Percentiles rank a stretch among this genome's conserved stretches.
Evolutionary conservation across 1,140 invertebrate genomes (phyloP).

Genomic region (Ericerus pela): DNA sequence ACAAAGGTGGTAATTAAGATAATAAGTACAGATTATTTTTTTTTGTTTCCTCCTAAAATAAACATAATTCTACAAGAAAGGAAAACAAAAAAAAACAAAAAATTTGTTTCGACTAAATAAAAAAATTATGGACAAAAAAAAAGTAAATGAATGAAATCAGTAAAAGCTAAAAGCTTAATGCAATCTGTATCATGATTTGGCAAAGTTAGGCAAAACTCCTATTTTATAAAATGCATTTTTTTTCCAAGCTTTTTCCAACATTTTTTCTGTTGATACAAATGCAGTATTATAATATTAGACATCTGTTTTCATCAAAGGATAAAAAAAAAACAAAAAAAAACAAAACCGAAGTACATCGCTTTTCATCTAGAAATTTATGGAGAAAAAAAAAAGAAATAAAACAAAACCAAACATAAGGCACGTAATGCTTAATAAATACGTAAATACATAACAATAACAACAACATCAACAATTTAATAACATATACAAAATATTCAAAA

Average conservation of each 20-base stretch:
- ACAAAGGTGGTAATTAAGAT: constrained; percentile 8
- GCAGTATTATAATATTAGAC: too few species aligned
- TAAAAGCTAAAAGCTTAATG: constrained; percentile 10
- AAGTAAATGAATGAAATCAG: constrained; percentile 5
- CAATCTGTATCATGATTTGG: background rate
- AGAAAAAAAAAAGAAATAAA: background rate
- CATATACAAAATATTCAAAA: constrained; percentile 10
- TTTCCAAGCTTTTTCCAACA: too few species aligned
- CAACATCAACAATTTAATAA: constrained; percentile 11
- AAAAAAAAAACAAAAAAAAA: constrained; percentile 1
- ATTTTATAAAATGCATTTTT: too few species aligned
- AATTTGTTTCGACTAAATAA: too few species aligned
- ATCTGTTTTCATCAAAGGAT: background rate
- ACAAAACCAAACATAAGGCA: constrained; percentile 12
- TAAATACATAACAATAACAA: constrained; percentile 12
- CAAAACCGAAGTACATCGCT: too few species aligned
- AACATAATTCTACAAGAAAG: constrained; percentile 3
- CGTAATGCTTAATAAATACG: constrained; percentile 10
- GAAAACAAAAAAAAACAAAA: background rate
- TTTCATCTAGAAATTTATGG: too few species aligned
- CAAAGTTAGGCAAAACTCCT: constrained; percentile 1
- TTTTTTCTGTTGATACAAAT: too few species aligned
- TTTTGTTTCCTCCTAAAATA: background rate
- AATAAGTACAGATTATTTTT: constrained; percentile 9
- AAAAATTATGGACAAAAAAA: too few species aligned